A percentile compares a stretch with the other conserved stretches of the same genome.
phyloP scores from a whole-genome alignment of 2,113 vertebrate genomes.

The Pleuronectes platessa region DNA sequence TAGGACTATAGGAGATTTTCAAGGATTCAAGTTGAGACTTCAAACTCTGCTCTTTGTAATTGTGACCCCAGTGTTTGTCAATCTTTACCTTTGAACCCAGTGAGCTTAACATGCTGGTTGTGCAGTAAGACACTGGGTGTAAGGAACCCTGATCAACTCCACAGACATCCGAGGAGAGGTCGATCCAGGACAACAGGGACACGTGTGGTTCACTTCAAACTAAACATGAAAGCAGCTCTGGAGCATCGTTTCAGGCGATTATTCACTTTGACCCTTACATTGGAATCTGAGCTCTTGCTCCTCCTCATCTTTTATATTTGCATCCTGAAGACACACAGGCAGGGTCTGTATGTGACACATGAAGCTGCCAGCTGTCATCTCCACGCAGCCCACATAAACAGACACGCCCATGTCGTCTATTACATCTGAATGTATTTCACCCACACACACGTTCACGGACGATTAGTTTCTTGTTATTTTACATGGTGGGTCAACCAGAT shows the following conservation, averaged over 20 bases:
- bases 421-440: not conserved
- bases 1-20: not conserved
- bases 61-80: not conserved
- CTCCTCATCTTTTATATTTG: not conserved
- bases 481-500: not conserved
- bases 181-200: not conserved
- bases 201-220: not conserved
- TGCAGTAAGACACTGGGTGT: not conserved
- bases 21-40: not conserved
- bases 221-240: not conserved
- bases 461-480: not conserved
- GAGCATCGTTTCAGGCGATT: not conserved
- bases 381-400: not conserved
- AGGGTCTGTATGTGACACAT: constrained; percentile 16
- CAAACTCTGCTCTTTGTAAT: not conserved
- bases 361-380: constrained; percentile 21
- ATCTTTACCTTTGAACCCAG: constrained; percentile 15
- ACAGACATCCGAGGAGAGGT: not conserved
- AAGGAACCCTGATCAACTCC: not conserved
- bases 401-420: constrained; percentile 24
- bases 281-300: not conserved
- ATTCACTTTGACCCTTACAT: not conserved
- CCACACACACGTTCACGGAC: not conserved
- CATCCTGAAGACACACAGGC: not conserved
- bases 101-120: not conserved